Evolutionary conservation across 2,113 vertebrate genomes (phyloP), one percentile per base, ranked within the genome.

Genomic region (Podilymbus podiceps): DNA sequence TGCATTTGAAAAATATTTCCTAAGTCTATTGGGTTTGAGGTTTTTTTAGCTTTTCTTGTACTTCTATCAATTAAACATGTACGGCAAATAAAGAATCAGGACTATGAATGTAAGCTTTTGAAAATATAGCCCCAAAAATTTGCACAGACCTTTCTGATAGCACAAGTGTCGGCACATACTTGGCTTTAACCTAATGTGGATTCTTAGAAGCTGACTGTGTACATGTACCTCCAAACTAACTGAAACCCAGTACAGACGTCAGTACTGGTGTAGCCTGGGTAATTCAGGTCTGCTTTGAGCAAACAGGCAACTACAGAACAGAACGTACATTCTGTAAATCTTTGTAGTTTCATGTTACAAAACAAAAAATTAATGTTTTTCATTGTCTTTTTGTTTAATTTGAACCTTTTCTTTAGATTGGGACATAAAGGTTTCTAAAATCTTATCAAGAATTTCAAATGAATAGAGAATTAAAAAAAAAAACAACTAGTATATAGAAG

Each of bases 331-430:
- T 19, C 56, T 83, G 12, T 16, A 56, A 0, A 0, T 25, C 17
- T 53, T 58, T 55, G n/a, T 55, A 64, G 31, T 50, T 84, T 63
- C 49, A 47, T 13, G 23, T 9, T 50, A 44, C 46, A 74, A 69
- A 77, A 9, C 1, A 53, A 63, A 75, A 82, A 19, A 1, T 0
- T 1, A 47, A 38, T 0, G 1, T 11, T 64, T 72, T 62, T 44
- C 1, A 31, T 38, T 42, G 11, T 56, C 3, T 22, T 81, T 68
- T 50, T 89, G 22, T 33, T 87, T n/a, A 46, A 56, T 69, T 69
- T 12, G 6, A 53, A 7, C 28, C 1, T 58, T 46, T 75, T 58
- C 9, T 88, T 86, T 55, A 27, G 12, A 28, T 27, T 55, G 18
- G 28, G 23, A 76, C 15, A 47, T 16, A 72, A 28, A 28, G 15